Evolutionary conservation across 1,140 invertebrate species (phyloP), one percentile per base, ranked within the genome.

Genomic region (Euschistus heros): DNA sequence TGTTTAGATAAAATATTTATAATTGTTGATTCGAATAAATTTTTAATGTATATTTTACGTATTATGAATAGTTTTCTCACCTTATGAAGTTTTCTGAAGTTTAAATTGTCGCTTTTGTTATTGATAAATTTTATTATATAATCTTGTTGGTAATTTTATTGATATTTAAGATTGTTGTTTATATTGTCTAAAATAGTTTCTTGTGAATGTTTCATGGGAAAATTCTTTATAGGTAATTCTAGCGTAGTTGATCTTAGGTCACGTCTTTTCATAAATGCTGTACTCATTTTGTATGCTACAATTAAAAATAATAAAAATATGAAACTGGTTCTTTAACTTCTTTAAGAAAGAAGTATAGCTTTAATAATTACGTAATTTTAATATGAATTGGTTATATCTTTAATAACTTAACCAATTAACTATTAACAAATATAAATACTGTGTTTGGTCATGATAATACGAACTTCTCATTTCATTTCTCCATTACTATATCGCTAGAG

Each of bases 321-420:
- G 47, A 50, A 50, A 50, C 8, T 50, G 47, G 22, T 50, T 50
- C 47, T 50, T 50, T 20, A 50, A 50, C 47, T 50, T 50, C 47
- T 50, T 50, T n/a, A 50, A 50, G 47, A 22, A 50, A 50, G 47
- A 50, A 22, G 47, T 50, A 50, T 50, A 50, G 47, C 47, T 50
- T 50, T 50, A 50, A 50, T 50, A 50, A 50, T 20, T 10, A 50
- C 22, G 22, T 50, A 50, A 50, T 50, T 50, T 50, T 20, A 50
- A 50, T 50, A 20, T 50, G 22, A 18, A 50, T 50, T 50, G 47
- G 47, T 50, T 50, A 50, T 50, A 50, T 50, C n/a, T 50, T 50
- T 50, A 13, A 37, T 37, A 37, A 37, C 33, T 37, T 50, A 50
- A 50, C 47, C 47, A 50, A 50, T 50, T 50, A 18, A 50, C 33